These are phyloP conservation scores for Dendroctonus valens DNA, from an alignment of 1,140 invertebrate species.

Conservation along the genomic window DNA sequence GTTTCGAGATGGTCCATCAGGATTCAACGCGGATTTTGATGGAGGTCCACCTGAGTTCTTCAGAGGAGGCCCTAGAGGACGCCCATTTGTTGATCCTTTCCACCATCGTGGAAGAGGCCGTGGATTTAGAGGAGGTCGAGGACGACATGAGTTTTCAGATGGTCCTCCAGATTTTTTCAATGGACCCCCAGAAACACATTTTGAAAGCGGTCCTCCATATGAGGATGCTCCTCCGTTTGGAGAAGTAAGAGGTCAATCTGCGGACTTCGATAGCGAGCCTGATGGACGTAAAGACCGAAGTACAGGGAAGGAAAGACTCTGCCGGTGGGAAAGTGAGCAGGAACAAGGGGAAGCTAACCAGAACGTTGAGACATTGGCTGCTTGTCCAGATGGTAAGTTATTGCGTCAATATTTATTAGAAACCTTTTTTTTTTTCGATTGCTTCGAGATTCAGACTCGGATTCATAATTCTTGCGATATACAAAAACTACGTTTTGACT, in stretches of 20 bases:
- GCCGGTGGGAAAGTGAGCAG: slow-evolving; percentile 4
- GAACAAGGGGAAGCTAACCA: slow-evolving; percentile 1
- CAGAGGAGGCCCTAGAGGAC: slow-evolving; percentile 34
- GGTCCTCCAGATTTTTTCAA: slow-evolving; percentile 15
- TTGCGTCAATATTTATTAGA: too few relatives aligned
- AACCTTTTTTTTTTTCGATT: too few relatives aligned
- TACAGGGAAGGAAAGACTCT: slow-evolving; percentile 8
- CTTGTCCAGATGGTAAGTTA: too few relatives aligned
- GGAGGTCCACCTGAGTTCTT: slow-evolving; percentile 41
- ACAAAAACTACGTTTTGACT: too few relatives aligned
- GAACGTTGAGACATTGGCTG: too few relatives aligned
- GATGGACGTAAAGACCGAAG: slow-evolving; percentile 14
- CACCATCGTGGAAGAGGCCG: slow-evolving; percentile 10
- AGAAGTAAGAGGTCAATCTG: neutral
- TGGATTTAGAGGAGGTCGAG: slow-evolving; percentile 13
- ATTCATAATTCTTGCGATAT: too few relatives aligned
- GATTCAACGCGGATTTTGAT: slow-evolving; percentile 44
- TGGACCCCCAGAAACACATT: slow-evolving; percentile 26
- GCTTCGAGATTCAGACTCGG: too few relatives aligned
- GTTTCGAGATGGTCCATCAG: slow-evolving; percentile 35
- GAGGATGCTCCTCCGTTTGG: slow-evolving; percentile 13
- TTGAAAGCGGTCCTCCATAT: slow-evolving; percentile 14
- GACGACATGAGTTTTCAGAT: slow-evolving; percentile 15
- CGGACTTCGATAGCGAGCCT: slow-evolving; percentile 8
- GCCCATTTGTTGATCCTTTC: slow-evolving; percentile 16